Evolutionary conservation across 2,888 invertebrate species (phyloP).

Genomic region (Caenorhabditis angaria): DNA sequence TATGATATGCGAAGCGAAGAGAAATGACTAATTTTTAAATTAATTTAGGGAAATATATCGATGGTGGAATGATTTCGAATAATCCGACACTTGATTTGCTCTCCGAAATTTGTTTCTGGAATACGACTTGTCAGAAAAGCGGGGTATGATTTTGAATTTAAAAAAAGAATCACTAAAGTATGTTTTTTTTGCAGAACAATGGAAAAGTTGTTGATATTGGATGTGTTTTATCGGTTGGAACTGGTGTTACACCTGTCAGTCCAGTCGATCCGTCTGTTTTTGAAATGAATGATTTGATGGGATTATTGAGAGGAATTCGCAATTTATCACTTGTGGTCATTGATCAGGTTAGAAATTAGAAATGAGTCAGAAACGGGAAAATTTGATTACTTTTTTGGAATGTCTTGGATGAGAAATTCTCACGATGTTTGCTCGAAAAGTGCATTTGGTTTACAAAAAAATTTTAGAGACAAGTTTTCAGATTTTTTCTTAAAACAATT

Average conservation of each 20-base stretch:
- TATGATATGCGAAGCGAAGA: too few species aligned
- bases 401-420: too few species aligned
- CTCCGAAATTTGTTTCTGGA: constrained; percentile 90
- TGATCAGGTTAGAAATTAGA: constrained; percentile 80
- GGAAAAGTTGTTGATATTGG: constrained; percentile 79
- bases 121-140: constrained; percentile 79
- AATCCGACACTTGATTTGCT: constrained; percentile 94
- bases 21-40: too few species aligned
- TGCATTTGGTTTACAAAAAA: neutral
- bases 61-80: constrained; percentile 81
- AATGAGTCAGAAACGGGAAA: neutral
- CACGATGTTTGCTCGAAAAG: neutral
- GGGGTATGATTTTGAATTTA: neutral
- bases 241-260: constrained; percentile 75
- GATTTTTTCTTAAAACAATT: too few species aligned
- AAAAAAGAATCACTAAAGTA: too few species aligned
- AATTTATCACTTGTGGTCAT: constrained; percentile 87
- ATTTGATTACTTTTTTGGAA: neutral
- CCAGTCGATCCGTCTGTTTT: constrained; percentile 81
- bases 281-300: constrained; percentile 76
- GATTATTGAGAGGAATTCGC: constrained; percentile 79
- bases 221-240: constrained; percentile 84
- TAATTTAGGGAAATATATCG: constrained; percentile 65
- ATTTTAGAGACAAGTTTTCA: neutral
- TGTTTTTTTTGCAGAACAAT: neutral